Conservation (phyloP, 1,140 invertebrate species). For the Sycophila sp. region DNA sequence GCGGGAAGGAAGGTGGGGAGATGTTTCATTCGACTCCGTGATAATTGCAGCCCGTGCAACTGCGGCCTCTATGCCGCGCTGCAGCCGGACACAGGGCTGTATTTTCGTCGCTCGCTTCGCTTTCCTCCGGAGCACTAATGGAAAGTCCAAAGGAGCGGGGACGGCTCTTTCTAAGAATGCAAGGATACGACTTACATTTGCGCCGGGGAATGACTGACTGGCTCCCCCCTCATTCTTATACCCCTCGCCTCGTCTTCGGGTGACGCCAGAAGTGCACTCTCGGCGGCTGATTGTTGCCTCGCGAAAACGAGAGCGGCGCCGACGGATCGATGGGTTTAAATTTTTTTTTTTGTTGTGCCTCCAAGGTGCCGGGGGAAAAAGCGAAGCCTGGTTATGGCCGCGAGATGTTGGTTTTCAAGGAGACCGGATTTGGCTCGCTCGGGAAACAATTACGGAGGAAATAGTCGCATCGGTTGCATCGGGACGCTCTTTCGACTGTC, state of each 20-base stretch:
- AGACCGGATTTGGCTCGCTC: no score
- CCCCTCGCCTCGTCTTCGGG: conserved; percentile 24
- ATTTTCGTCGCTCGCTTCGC: not conserved
- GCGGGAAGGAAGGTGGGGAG: conserved; percentile 14
- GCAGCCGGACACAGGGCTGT: not conserved
- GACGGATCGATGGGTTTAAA: no score
- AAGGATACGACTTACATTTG: conserved; percentile 26
- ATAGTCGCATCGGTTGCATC: no score
- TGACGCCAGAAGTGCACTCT: conserved; percentile 25
- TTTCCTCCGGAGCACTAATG: conserved; percentile 20
- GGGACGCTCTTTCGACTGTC: no score
- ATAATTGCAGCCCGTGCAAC: conserved; percentile 29
- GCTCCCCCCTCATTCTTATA: not conserved
- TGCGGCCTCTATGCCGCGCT: not conserved
- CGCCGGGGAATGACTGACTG: conserved; percentile 17
- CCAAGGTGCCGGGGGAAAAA: no score
- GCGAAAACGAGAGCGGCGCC: not conserved
- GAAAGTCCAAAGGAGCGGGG: conserved; percentile 4
- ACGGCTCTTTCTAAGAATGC: conserved; percentile 33
- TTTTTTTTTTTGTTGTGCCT: not conserved
- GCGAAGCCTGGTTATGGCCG: no score
- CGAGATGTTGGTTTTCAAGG: no score
- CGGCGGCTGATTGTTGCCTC: conserved; percentile 8
- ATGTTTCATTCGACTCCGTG: conserved; percentile 32
- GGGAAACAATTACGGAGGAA: no score